These are phyloP conservation scores for Pseudomugil tenellus DNA, from an alignment of 2,797 vertebrate species.

Conservation along the genomic window DNA sequence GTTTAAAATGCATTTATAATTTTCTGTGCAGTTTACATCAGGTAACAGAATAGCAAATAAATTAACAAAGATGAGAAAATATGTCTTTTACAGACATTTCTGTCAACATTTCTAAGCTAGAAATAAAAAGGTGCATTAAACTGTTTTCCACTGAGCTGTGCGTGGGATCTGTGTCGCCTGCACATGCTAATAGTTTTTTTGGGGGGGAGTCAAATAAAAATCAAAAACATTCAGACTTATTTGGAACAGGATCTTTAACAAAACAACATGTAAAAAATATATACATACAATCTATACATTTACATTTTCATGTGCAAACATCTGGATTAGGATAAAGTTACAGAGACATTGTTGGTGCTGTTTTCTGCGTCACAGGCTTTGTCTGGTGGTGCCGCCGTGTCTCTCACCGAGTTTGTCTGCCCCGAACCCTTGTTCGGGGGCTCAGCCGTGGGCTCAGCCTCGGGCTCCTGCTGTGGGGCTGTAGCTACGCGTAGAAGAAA, in stretches of 20 bases:
- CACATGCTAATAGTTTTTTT: conserved; percentile 57
- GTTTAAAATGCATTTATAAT: conserved; percentile 67
- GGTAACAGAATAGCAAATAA: conserved; percentile 73
- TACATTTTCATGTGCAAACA: conserved; percentile 71
- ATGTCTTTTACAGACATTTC: conserved; percentile 71
- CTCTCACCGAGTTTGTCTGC: conserved; percentile 83
- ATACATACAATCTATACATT: conserved; percentile 58
- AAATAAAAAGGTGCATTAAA: conserved; percentile 54
- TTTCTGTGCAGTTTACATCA: conserved; percentile 64
- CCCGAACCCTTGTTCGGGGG: conserved; percentile 86
- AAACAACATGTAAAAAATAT: conserved; percentile 48
- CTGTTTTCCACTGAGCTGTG: conserved; percentile 36
- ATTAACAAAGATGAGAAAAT: conserved; percentile 71
- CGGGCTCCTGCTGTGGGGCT: conserved; percentile 93
- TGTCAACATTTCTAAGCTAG: conserved; percentile 65
- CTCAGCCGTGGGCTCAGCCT: conserved; percentile 87
- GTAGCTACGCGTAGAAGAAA: conserved; percentile 83
- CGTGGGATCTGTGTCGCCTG: conserved; percentile 49
- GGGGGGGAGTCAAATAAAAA: conserved; percentile 46
- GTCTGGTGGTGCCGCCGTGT: conserved; percentile 83
- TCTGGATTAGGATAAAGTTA: conserved; percentile 83
- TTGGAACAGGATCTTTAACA: conserved; percentile 54
- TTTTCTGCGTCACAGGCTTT: conserved; percentile 89
- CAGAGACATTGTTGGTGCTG: conserved; percentile 87
- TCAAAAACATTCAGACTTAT: conserved; percentile 37